Evolutionary conservation across 2,113 vertebrate genomes (phyloP).

Genomic region (Phalacrocorax carbo): DNA sequence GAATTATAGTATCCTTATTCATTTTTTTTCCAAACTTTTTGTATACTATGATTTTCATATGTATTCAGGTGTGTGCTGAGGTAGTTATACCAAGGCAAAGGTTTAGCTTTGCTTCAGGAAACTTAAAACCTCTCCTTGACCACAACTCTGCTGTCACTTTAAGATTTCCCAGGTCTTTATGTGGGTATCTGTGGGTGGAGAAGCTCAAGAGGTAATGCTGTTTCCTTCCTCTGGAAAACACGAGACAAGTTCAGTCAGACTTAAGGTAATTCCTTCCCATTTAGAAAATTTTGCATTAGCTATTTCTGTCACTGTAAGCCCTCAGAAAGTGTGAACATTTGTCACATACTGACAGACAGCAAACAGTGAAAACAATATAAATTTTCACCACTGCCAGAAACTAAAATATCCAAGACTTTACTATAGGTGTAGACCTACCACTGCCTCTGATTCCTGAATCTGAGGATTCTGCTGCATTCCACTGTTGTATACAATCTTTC

Average conservation of each 20-base stretch:
- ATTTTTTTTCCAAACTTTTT: background rate
- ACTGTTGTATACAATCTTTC: background rate
- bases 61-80: background rate
- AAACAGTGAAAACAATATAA: background rate
- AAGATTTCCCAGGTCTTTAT: background rate
- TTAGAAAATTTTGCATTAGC: background rate
- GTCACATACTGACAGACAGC: background rate
- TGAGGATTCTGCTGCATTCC: background rate
- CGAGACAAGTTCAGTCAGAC: background rate
- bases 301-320: background rate
- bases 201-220: background rate
- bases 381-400: background rate
- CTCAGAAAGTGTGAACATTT: background rate
- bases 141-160: background rate
- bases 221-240: background rate
- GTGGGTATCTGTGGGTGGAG: background rate
- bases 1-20: background rate
- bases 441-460: background rate
- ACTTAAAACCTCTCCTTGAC: background rate
- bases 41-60: background rate
- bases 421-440: background rate
- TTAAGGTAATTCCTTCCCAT: background rate
- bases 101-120: background rate
- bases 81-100: background rate
- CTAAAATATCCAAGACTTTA: background rate